Percentiles rank a stretch among this genome's conserved stretches.
Evolutionary conservation across 2,797 vertebrate species (phyloP).

Genomic region (Corythornis leucogaster): DNA sequence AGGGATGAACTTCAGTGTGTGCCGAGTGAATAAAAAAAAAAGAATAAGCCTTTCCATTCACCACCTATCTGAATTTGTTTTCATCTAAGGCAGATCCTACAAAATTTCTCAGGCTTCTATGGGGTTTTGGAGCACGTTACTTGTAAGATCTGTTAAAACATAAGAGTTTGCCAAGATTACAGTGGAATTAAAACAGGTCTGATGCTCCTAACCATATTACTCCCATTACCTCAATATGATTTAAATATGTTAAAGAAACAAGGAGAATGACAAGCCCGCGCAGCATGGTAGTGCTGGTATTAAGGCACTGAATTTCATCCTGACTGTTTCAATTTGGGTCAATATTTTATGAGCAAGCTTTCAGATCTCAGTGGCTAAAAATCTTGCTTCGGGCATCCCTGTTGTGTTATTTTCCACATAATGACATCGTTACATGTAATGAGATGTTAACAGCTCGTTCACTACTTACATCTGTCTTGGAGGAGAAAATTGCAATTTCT

Average conservation of each 20-base stretch:
- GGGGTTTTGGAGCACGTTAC: neutral
- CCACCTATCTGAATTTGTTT: neutral
- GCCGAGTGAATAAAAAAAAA: neutral
- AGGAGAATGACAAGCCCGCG: neutral
- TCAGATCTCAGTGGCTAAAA: conserved; percentile 44
- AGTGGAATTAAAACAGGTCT: conserved; percentile 20
- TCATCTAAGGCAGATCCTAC: neutral
- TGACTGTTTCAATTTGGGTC: conserved; percentile 7
- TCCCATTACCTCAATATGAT: neutral
- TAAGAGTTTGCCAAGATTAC: conserved; percentile 14
- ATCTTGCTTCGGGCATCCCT: conserved; percentile 29
- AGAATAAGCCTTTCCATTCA: neutral
- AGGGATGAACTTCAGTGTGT: neutral
- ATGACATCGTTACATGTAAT: conserved; percentile 33
- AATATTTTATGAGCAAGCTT: conserved; percentile 32
- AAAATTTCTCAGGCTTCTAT: neutral
- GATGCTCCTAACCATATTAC: neutral
- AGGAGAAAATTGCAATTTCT: conserved; percentile 31
- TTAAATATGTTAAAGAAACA: neutral
- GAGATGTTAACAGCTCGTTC: conserved; percentile 55
- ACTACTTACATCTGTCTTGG: conserved; percentile 21
- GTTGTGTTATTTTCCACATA: conserved; percentile 37
- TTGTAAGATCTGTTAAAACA: conserved; percentile 4
- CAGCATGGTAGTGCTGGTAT: neutral
- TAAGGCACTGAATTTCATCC: conserved; percentile 11